Evolutionary conservation across 1,140 invertebrate species (phyloP).

Genomic region (Vanessa atalanta): DNA sequence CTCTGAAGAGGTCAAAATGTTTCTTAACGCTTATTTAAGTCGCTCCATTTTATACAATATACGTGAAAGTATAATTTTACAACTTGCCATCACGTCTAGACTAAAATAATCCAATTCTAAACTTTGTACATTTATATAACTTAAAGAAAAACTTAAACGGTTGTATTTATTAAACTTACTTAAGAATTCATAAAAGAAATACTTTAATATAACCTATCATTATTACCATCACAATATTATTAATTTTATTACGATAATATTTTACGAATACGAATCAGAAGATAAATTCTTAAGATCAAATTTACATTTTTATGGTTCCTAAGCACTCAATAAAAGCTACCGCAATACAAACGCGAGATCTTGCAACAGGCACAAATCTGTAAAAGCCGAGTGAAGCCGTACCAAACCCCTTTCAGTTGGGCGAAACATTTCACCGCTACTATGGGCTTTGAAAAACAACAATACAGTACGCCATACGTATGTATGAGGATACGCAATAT

Average conservation of each 20-base stretch:
- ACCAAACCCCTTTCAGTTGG: conserved; percentile 65
- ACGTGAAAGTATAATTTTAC: neutral
- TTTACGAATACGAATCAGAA: conserved; percentile 31
- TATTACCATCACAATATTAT: neutral
- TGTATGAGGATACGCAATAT: conserved; percentile 76
- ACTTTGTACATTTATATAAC: neutral
- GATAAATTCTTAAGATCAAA: conserved; percentile 47
- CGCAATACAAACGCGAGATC: conserved; percentile 59
- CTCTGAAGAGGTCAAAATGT: conserved; percentile 71
- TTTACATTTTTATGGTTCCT: conserved; percentile 76
- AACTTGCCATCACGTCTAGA: conserved; percentile 49
- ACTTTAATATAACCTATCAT: neutral
- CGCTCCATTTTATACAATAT: conserved; percentile 53
- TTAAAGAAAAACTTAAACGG: conserved; percentile 8
- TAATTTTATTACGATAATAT: conserved; percentile 57
- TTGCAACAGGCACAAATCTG: conserved; percentile 58
- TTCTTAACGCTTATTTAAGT: conserved; percentile 77
- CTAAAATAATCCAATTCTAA: conserved; percentile 51
- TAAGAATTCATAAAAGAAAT: neutral
- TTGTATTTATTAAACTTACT: neutral
- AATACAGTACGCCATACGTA: conserved; percentile 70
- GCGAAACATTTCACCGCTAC: conserved; percentile 61
- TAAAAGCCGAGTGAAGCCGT: conserved; percentile 58
- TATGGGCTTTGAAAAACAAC: conserved; percentile 75
- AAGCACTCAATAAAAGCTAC: conserved; percentile 70